A percentile compares a stretch with the other conserved stretches of the same genome.
Conservation (phyloP, 2,113 vertebrate species). For the Dicerorhinus sumatrensis region DNA sequence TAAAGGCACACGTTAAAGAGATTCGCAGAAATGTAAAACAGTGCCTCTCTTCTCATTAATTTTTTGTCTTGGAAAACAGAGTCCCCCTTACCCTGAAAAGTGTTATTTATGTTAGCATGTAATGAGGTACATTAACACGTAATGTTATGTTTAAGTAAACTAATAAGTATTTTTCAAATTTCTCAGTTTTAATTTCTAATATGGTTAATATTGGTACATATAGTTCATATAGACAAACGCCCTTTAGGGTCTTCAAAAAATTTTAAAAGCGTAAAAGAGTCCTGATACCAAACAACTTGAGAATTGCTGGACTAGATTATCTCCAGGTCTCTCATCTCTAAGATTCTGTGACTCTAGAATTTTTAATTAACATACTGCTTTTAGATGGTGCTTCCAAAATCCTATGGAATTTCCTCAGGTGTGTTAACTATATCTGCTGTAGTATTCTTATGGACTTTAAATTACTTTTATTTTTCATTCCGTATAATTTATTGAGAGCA, state of each 20-base stretch:
- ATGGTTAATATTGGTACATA: not conserved
- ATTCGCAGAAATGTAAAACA: constrained; percentile 15
- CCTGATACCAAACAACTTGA: not conserved
- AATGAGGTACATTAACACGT: not conserved
- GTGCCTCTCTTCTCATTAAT: not conserved
- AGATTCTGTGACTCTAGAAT: not conserved
- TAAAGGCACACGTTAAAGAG: constrained; percentile 24
- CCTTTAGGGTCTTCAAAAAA: not conserved
- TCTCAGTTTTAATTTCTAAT: constrained; percentile 53
- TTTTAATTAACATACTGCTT: not conserved
- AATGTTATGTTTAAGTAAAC: not conserved
- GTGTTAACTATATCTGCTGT: not conserved
- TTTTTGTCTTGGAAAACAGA: constrained; percentile 36
- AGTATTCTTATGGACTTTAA: not conserved
- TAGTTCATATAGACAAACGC: not conserved
- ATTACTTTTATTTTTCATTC: constrained; percentile 54
- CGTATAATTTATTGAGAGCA: not conserved
- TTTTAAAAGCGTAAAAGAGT: not conserved
- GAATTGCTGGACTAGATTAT: constrained; percentile 22
- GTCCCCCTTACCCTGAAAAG: not conserved
- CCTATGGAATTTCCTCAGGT: not conserved
- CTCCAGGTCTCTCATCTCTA: not conserved
- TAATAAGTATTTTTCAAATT: constrained; percentile 16
- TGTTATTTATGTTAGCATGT: constrained; percentile 6
- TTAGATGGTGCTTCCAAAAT: not conserved